Evolutionary conservation across 2,888 invertebrate species (phyloP).

Genomic region (Plagiodera versicolora): DNA sequence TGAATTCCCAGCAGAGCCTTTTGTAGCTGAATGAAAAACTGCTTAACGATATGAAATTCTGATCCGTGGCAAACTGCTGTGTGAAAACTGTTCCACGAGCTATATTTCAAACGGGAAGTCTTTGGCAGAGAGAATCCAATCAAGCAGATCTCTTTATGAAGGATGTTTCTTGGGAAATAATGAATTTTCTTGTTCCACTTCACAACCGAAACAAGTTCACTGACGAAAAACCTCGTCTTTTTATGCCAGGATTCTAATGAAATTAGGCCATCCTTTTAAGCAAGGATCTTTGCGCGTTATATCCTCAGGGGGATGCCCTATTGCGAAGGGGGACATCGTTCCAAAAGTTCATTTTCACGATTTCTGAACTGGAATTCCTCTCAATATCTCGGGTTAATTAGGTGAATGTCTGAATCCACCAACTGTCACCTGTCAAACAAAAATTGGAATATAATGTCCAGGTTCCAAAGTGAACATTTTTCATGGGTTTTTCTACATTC

Average conservation of each 20-base stretch:
- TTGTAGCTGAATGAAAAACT: too few relatives aligned
- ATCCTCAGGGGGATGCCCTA: background rate
- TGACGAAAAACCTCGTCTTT: background rate
- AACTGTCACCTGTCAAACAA: too few relatives aligned
- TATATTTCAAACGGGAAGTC: background rate
- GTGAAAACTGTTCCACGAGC: background rate
- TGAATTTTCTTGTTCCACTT: background rate
- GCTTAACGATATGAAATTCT: background rate
- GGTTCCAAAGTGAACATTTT: too few relatives aligned
- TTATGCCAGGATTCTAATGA: constrained; percentile 3
- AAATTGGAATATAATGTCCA: too few relatives aligned
- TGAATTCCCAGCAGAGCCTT: too few relatives aligned
- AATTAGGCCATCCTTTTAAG: constrained; percentile 1
- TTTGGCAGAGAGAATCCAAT: constrained; percentile 7
- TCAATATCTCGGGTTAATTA: too few relatives aligned
- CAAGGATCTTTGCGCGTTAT: background rate
- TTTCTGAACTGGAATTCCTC: too few relatives aligned
- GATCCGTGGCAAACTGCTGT: background rate
- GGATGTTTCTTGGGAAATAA: background rate
- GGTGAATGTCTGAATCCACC: too few relatives aligned
- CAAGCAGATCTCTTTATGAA: constrained; percentile 5
- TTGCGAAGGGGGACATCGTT: too few relatives aligned
- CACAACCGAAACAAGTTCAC: background rate
- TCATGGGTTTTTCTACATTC: too few relatives aligned
- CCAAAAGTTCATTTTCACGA: too few relatives aligned